Conservation (phyloP, 1,140 invertebrate species). For the Eubasilissa regina region DNA sequence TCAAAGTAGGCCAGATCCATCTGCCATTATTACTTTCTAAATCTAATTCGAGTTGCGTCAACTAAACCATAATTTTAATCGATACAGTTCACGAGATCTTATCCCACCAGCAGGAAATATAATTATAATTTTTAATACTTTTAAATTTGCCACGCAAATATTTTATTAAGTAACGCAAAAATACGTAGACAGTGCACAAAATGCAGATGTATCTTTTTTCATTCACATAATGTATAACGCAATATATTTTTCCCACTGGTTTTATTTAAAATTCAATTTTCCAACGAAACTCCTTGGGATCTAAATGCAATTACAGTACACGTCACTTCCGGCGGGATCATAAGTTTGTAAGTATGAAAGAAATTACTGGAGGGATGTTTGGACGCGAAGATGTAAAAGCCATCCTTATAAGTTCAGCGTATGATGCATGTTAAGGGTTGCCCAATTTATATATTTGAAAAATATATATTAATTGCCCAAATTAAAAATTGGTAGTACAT, state of each 20-base stretch:
- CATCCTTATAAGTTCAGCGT: slow-evolving; percentile 14
- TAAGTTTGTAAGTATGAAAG: slow-evolving; percentile 55
- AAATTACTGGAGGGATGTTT: slow-evolving; percentile 42
- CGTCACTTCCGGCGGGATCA: slow-evolving; percentile 49
- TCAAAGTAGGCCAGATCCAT: too few species aligned
- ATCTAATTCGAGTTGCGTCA: too few species aligned
- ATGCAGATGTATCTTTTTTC: too few species aligned
- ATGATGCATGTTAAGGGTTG: not conserved
- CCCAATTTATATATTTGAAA: not conserved
- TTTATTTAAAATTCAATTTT: slow-evolving; percentile 43
- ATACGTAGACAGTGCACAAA: too few species aligned
- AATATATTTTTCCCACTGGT: not conserved
- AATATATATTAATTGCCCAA: not conserved
- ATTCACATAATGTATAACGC: not conserved
- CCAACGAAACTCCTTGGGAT: slow-evolving; percentile 31
- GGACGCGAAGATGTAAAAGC: slow-evolving; percentile 29
- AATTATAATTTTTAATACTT: too few species aligned
- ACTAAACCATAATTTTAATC: too few species aligned
- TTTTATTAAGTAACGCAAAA: too few species aligned
- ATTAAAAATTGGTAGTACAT: too few species aligned
- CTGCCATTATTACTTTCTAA: too few species aligned
- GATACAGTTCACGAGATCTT: too few species aligned
- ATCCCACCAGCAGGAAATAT: too few species aligned
- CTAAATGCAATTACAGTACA: slow-evolving; percentile 52
- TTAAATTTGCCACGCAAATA: too few species aligned